A percentile compares a stretch with the other conserved stretches of the same genome.
Conservation (phyloP, 2,888 invertebrate genomes). For the Strigamia crassipes region DNA sequence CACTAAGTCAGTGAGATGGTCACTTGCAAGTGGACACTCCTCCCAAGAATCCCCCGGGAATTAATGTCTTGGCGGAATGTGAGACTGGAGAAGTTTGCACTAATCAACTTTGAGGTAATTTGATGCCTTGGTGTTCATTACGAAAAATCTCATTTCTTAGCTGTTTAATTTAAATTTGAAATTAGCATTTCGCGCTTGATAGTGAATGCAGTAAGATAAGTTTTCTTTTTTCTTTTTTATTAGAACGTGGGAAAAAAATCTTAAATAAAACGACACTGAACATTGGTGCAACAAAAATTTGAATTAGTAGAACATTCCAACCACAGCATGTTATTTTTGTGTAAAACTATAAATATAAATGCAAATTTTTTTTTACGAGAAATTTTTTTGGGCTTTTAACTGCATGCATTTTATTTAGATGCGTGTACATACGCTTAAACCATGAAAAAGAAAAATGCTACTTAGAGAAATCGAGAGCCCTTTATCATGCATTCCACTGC, state of each 20-base stretch:
- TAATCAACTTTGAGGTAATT: conserved; percentile 21
- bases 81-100: background rate
- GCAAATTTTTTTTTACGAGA: no score
- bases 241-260: background rate
- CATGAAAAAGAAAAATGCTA: no score
- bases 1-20: conserved; percentile 2
- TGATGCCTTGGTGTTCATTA: background rate
- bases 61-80: background rate
- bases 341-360: no score
- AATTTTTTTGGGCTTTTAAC: no score
- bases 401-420: no score
- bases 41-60: conserved; percentile 6
- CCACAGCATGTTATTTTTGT: background rate
- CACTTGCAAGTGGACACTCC: conserved; percentile 21
- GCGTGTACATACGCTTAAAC: no score
- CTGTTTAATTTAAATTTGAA: conserved; percentile 10
- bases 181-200: background rate
- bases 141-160: background rate
- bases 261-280: background rate
- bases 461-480: no score
- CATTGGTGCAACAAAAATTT: background rate
- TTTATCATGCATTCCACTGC: no score
- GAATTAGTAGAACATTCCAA: background rate
- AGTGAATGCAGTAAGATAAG: background rate
- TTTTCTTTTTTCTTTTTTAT: background rate